A percentile compares a stretch with the other conserved stretches of the same genome.
Conservation (phyloP, 2,113 vertebrate genomes). For the Cephalophus harveyi region DNA sequence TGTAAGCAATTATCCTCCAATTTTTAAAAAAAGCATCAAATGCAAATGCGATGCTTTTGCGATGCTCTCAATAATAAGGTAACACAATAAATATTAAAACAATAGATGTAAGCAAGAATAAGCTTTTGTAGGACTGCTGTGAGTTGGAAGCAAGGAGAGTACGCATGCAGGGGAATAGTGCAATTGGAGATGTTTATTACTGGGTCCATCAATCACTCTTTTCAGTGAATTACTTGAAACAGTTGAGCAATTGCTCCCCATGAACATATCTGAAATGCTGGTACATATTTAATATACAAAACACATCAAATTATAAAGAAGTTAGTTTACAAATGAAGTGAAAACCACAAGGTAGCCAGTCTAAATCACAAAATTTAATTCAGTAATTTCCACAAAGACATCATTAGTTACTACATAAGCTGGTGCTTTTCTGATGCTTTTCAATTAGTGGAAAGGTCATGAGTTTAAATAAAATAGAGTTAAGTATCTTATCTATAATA, state of each 20-base stretch:
- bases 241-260: not conserved
- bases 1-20: not conserved
- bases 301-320: constrained; percentile 1
- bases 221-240: not conserved
- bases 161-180: rapidly evolving
- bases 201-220: not conserved
- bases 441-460: constrained; percentile 65
- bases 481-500: constrained; percentile 56
- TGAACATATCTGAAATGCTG: not conserved
- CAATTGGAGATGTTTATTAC: rapidly evolving
- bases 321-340: constrained; percentile 16
- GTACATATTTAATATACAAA: constrained; percentile 2
- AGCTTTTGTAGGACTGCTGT: not conserved
- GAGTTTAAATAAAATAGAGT: constrained; percentile 63
- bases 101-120: not conserved
- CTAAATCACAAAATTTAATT: constrained; percentile 30
- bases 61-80: not conserved
- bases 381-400: constrained; percentile 25
- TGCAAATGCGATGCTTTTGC: not conserved
- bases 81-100: not conserved
- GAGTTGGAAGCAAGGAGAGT: too few relatives aligned
- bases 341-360: not conserved
- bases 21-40: not conserved
- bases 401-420: constrained; percentile 9
- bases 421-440: constrained; percentile 58